Evolutionary conservation across 2,113 vertebrate genomes (phyloP).

Genomic region (Sigmodon hispidus): DNA sequence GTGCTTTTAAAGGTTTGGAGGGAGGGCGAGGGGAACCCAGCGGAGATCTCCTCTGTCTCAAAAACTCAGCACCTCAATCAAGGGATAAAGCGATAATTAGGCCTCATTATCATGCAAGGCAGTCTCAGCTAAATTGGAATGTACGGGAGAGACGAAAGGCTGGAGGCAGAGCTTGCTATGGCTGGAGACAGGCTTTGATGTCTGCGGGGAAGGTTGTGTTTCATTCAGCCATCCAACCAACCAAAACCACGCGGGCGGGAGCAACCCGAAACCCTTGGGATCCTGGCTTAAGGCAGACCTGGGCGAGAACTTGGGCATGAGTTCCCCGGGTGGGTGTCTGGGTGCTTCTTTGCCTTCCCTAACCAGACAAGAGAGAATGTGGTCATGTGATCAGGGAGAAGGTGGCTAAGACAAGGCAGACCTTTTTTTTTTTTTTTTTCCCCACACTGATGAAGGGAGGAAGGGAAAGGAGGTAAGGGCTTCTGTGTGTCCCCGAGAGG

Average conservation of each 20-base stretch:
- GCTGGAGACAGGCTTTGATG: constrained; percentile 85
- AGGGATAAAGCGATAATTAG: constrained; percentile 87
- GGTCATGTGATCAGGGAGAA: neutral
- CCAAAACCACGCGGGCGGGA: constrained; percentile 67
- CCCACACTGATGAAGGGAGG: neutral
- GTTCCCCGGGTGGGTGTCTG: neutral
- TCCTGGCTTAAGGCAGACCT: constrained; percentile 46
- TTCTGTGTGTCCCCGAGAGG: neutral
- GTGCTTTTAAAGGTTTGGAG: constrained; percentile 72
- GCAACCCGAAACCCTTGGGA: constrained; percentile 57
- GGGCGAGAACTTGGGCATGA: neutral
- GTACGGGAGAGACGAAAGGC: constrained; percentile 84
- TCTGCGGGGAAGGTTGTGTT: constrained; percentile 81
- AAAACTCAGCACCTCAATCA: constrained; percentile 85
- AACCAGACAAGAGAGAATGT: neutral
- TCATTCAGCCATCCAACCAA: constrained; percentile 74
- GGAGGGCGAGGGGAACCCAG: constrained; percentile 72
- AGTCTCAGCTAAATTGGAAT: constrained; percentile 86
- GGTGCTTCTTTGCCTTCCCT: neutral
- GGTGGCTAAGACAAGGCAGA: neutral
- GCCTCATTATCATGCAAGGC: constrained; percentile 89
- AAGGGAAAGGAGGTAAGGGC: neutral
- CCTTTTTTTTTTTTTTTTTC: neutral
- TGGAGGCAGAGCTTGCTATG: constrained; percentile 81
- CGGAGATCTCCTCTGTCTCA: constrained; percentile 78